Evolutionary conservation across 2,113 vertebrate genomes (phyloP), one percentile per base, ranked within the genome.

Genomic region (Leptocoma aspasia): DNA sequence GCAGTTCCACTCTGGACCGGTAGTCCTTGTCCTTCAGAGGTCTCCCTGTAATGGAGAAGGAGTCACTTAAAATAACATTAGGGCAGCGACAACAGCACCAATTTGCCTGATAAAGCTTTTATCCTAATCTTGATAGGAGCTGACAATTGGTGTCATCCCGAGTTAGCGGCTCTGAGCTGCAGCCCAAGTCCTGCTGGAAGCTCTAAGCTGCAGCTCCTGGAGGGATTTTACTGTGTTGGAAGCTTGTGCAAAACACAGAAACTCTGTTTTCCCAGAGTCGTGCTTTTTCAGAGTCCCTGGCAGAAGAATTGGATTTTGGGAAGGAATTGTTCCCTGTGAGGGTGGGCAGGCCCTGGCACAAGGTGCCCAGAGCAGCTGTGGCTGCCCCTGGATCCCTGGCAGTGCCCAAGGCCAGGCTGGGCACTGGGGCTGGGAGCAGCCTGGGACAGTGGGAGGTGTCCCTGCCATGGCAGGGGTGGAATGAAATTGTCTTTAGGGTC

Each of bases 131-230:
- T 95, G 93, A 97, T 42, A n/a, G 80, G 71, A 95, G 76, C 47
- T 90, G 96, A 94, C 96, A 95, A 10, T 37, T 7, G 85, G 64
- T 96, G 95, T 92, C 96, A 90, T n/a, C 71, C 18, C 13, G 56
- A 88, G 79, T 96, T 90, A 96, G 88, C 88, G 80, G 82, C 82
- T 73, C 78, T 2, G 65, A 70, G 82, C 65, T 56, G 77, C 79
- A 90, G 64, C 72, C 60, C 69, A 13, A 45, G 65, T 47, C 45
- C 73, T 33, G 65, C 91, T 81, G 86, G 27, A 79, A 76, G 91
- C 57, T 20, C 42, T 24, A 11, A 90, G 76, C 73, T 72, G 65
- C 91, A 87, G 60, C 59, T 91, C 84, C 90, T 53, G 50, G 15
- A 52, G 82, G 60, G 41, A 3, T 60, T 76, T 72, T 6, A 21